phyloP scores from a whole-genome alignment of 2,888 invertebrate species.

The Vannuccia rotundouncinata region DNA sequence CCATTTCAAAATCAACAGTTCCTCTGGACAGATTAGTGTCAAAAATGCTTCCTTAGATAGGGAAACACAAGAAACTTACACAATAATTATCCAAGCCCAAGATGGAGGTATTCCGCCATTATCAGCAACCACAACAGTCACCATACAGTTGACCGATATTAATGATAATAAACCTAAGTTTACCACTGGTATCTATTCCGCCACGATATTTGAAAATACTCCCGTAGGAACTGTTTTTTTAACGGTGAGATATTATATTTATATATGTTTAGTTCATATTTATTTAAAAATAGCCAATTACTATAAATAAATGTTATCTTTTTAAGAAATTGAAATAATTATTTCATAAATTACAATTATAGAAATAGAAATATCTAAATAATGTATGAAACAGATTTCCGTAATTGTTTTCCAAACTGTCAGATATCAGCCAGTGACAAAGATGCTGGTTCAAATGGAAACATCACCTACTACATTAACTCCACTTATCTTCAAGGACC shows the following conservation, averaged over 20 bases:
- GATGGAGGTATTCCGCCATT: neutral
- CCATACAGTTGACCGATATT: neutral
- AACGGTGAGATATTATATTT: no score
- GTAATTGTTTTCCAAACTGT: no score
- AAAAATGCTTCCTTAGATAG: neutral
- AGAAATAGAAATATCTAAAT: no score
- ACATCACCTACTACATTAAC: neutral
- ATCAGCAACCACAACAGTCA: constrained; percentile 2
- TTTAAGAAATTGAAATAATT: no score
- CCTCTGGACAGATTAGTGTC: neutral
- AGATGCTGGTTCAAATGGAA: neutral
- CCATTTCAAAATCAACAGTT: neutral
- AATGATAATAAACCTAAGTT: neutral
- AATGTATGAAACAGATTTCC: no score
- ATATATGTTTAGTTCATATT: no score
- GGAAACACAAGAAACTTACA: constrained; percentile 1
- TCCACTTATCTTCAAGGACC: neutral
- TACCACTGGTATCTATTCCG: neutral
- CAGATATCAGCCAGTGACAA: neutral
- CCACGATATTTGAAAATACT: neutral
- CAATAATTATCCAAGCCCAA: neutral
- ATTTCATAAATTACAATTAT: no score
- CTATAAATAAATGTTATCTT: no score
- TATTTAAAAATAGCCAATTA: no score
- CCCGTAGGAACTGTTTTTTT: neutral